A percentile compares a stretch with the other conserved stretches of the same genome.
These are phyloP conservation scores for Nasua narica DNA, from an alignment of 2,797 vertebrate species.

Conservation along the genomic window DNA sequence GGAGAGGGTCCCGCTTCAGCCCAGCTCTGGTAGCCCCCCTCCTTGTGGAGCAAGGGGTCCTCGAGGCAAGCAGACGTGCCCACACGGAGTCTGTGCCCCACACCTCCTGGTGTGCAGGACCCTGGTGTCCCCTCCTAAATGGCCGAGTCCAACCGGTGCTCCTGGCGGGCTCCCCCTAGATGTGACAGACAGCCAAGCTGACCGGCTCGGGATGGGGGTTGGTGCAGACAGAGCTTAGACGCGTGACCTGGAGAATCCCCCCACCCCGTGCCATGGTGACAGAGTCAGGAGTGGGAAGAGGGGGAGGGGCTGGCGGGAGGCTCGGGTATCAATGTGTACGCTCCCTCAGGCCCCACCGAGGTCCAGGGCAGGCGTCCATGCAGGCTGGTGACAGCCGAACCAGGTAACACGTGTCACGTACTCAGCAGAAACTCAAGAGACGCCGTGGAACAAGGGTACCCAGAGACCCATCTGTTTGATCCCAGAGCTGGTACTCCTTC, in stretches of 20 bases:
- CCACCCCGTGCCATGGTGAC: no score
- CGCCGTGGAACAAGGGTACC: background rate
- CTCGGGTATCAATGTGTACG: no score
- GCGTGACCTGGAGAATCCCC: background rate
- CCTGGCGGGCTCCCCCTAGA: background rate
- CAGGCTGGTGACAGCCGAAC: background rate
- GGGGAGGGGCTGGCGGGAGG: background rate
- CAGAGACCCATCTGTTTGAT: background rate
- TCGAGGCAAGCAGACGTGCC: background rate
- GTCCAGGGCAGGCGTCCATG: no score
- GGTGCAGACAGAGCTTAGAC: background rate
- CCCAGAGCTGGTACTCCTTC: background rate
- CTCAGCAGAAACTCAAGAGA: background rate
- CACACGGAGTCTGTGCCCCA: fast-evolving
- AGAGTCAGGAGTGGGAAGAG: background rate
- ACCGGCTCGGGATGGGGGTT: fast-evolving
- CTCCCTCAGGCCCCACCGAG: background rate
- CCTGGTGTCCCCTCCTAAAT: background rate
- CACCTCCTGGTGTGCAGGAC: background rate
- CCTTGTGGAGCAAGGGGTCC: background rate
- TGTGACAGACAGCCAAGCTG: background rate
- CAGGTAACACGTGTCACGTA: background rate
- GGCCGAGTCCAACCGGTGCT: background rate
- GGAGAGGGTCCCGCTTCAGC: background rate
- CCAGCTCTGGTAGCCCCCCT: background rate